Evolutionary conservation across 2,797 vertebrate species (phyloP).

Genomic region (Girardinus metallicus): DNA sequence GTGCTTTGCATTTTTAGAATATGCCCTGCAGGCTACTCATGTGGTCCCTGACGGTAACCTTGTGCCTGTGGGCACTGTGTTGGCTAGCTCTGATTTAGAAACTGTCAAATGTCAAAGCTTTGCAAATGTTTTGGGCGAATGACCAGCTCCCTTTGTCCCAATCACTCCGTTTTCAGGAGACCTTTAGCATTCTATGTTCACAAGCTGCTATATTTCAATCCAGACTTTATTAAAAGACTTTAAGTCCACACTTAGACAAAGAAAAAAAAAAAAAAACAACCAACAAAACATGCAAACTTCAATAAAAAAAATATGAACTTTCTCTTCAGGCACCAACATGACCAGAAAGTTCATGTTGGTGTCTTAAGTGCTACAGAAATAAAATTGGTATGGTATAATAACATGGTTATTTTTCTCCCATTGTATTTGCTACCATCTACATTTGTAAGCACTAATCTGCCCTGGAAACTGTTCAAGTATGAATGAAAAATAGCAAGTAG

Average conservation of each 20-base stretch:
- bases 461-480: background rate
- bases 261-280: background rate
- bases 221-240: background rate
- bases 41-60: background rate
- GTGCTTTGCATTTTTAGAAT: background rate
- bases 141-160: background rate
- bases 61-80: background rate
- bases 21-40: background rate
- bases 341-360: too few relatives aligned
- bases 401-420: background rate
- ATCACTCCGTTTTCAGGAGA: background rate
- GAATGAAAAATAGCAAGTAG: background rate
- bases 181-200: slow-evolving; percentile 2
- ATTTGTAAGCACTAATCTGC: slow-evolving; percentile 8
- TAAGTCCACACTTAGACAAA: background rate
- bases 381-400: background rate
- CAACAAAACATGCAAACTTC: background rate
- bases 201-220: background rate
- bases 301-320: background rate
- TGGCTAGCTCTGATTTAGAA: slow-evolving; percentile 4
- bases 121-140: background rate
- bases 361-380: too few relatives aligned
- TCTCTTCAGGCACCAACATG: background rate
- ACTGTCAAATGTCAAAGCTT: slow-evolving; percentile 6
- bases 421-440: slow-evolving; percentile 2